phyloP scores from a whole-genome alignment of 2,797 vertebrate genomes.

The Cirrhinus mrigala region DNA sequence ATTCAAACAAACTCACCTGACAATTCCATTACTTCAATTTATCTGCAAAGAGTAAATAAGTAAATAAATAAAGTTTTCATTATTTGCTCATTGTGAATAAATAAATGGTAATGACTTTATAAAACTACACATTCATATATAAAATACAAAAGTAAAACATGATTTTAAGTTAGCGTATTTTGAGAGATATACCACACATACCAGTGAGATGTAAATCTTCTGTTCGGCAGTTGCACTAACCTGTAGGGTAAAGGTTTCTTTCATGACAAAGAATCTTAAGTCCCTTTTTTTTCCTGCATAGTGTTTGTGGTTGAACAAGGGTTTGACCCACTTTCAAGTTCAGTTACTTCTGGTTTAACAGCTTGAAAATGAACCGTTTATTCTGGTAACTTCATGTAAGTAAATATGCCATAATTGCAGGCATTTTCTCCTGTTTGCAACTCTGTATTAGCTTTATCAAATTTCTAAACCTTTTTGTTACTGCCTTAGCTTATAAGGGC shows the following conservation, averaged over 20 bases:
- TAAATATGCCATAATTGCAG: background rate
- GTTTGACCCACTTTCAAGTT: constrained; percentile 2
- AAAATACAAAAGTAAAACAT: background rate
- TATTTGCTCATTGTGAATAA: background rate
- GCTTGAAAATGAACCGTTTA: background rate
- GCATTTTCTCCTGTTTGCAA: background rate
- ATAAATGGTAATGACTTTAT: background rate
- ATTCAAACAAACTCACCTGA: constrained; percentile 6
- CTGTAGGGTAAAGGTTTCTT: background rate
- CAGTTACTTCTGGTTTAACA: background rate
- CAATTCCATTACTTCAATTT: background rate
- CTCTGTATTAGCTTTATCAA: background rate
- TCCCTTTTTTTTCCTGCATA: no score
- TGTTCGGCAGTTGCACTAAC: background rate
- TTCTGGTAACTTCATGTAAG: background rate
- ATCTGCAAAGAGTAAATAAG: background rate
- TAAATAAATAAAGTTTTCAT: background rate
- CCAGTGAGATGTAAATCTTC: background rate
- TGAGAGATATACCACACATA: background rate
- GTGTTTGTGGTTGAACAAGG: background rate
- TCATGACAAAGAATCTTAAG: background rate
- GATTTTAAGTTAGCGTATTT: background rate
- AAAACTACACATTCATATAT: background rate
- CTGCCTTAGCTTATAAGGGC: background rate
- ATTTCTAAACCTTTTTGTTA: background rate